These are phyloP conservation scores for Tachysurus vachellii DNA, from an alignment of 2,113 vertebrate species.

Conservation along the genomic window DNA sequence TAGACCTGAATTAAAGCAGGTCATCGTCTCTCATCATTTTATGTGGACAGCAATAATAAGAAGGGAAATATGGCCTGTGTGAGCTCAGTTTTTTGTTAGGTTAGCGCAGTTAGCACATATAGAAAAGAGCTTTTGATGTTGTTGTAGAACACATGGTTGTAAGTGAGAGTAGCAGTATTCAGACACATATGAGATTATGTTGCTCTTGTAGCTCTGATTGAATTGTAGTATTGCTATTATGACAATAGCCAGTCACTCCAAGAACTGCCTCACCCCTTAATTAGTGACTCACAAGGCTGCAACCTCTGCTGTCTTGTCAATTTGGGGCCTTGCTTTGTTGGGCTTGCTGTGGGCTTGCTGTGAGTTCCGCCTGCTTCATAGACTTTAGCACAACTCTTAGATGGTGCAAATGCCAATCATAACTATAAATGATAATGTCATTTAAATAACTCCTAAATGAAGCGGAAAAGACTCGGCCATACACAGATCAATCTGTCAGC, in stretches of 20 bases:
- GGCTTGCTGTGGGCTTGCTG: too few species aligned
- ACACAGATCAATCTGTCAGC: background rate
- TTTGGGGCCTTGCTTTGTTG: background rate
- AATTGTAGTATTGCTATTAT: background rate
- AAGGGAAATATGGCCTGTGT: background rate
- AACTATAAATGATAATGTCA: background rate
- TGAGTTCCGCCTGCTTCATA: background rate
- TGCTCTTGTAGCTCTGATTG: background rate
- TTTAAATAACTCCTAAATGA: background rate
- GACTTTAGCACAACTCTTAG: background rate
- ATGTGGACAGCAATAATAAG: background rate
- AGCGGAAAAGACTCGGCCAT: background rate
- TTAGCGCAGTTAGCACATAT: background rate
- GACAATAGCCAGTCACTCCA: background rate
- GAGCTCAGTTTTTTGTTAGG: background rate
- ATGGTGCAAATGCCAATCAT: background rate
- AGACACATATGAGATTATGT: background rate
- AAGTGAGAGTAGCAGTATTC: background rate
- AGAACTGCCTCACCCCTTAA: background rate
- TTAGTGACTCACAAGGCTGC: background rate
- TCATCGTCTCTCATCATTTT: background rate
- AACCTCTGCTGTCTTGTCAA: background rate
- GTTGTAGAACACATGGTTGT: background rate
- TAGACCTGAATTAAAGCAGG: background rate
- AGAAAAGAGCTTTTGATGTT: background rate